Base-by-base conservation (phyloP, 1,140 invertebrate genomes). In the Megathymus violae region DNA sequence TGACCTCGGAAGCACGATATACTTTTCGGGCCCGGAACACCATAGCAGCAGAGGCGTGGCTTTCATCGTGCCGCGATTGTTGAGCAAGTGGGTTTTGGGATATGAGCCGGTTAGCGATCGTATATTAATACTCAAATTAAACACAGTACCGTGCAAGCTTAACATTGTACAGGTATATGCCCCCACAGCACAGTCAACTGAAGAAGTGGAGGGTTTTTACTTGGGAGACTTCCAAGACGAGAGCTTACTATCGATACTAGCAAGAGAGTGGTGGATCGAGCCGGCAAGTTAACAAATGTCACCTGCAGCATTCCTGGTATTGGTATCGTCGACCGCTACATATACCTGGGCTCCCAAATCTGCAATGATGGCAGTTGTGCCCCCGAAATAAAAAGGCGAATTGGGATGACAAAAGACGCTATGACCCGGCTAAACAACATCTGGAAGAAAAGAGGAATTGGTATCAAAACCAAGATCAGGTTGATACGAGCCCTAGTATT, bases 121-220 rank as follows among this genome's bases (percentile, higher is more conserved):
- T n/a, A 63, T 67, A 15, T 51, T 71, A 6, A 48, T 60, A n/a
- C 3, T 68, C 6, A 68, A 63, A 44, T 17, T 72, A 0, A 60
- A 63, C 11, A 61, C 65, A 1, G 14, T 14, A 38, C 65, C 65
- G 3, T 65, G 52, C 13, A 13, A 5, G 1, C 7, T 71, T 0
- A 71, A 71, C 19, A 59, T 71, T 5, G 25, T 71, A 1, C 44
- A 54, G 4, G 65, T 71, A 9, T 72, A 72, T 51, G 65, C 70
- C n/a, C 65, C 62, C 1, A 67, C 58, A 47, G 31, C 43, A 13
- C 27, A 38, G 13, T 47, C 56, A 10, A 31, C 22, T 46, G 43
- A n/a, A 46, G 43, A 46, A 31, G 27, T 31, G 9, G 27, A 31
- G 27, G 27, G 27, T 9, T 31, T 31, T 31, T 31, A 31, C 27